Conservation (phyloP, 2,113 vertebrate species). For the Carollia perspicillata region DNA sequence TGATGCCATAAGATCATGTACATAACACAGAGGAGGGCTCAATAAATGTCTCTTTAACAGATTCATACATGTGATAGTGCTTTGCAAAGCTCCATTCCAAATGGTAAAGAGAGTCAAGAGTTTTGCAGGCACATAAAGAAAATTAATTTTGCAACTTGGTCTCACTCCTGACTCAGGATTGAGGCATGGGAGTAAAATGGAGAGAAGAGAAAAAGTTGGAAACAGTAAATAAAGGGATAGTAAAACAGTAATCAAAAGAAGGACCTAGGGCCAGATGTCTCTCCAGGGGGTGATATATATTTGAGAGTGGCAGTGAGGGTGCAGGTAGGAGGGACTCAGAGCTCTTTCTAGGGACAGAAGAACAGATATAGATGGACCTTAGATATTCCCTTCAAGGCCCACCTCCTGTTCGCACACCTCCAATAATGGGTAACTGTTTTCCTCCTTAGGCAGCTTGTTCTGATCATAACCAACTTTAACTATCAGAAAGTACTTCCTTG, state of each 20-base stretch:
- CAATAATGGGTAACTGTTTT: background rate
- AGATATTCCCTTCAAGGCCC: background rate
- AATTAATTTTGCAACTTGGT: background rate
- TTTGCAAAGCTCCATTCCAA: background rate
- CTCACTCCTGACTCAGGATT: background rate
- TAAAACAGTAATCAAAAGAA: too few relatives aligned
- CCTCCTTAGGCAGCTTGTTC: background rate
- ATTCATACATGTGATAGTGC: background rate
- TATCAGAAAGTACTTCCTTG: background rate
- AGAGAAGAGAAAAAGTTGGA: background rate
- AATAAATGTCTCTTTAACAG: background rate
- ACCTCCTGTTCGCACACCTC: background rate
- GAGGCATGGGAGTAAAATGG: background rate
- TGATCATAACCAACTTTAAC: background rate
- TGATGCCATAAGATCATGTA: background rate
- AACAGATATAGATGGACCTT: background rate
- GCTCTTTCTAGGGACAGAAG: background rate
- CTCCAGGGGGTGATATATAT: background rate
- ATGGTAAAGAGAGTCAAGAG: background rate
- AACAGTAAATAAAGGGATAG: background rate
- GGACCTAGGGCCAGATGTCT: background rate
- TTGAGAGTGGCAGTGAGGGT: background rate
- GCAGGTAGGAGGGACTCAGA: background rate
- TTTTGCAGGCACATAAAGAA: background rate
- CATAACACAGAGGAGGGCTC: background rate